Conservation (phyloP, 2,113 vertebrate genomes). For the Aplodontia rufa region DNA sequence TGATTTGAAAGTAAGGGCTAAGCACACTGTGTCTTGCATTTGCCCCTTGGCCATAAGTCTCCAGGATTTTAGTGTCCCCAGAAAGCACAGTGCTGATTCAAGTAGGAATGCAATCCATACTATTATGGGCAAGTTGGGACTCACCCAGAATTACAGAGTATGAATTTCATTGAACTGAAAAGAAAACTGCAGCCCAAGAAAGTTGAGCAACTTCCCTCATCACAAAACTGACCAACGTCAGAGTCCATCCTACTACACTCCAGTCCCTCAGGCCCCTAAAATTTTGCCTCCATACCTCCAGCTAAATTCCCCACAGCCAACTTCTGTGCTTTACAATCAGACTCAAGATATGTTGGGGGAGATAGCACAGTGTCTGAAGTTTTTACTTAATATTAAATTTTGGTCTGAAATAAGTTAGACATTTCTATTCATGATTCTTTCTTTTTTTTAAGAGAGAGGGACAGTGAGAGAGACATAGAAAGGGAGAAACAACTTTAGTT, state of each 20-base stretch:
- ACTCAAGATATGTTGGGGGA: constrained; percentile 39
- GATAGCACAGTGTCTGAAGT: constrained; percentile 22
- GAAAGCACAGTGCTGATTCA: not conserved
- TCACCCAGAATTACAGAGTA: not conserved
- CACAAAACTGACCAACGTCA: not conserved
- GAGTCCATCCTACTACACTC: not conserved
- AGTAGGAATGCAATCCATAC: not conserved
- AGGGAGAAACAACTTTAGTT: too few relatives aligned
- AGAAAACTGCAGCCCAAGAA: not conserved
- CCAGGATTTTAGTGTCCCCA: not conserved
- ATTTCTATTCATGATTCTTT: constrained; percentile 67
- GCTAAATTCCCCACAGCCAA: not conserved
- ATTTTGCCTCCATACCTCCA: not conserved
- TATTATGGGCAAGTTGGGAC: not conserved
- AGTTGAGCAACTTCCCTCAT: not conserved
- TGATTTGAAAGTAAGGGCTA: not conserved
- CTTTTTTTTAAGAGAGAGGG: too few relatives aligned
- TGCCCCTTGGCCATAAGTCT: not conserved
- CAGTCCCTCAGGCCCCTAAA: accelerated
- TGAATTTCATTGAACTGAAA: not conserved
- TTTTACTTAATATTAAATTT: constrained; percentile 74
- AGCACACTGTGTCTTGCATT: not conserved
- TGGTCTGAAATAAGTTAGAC: constrained; percentile 68
- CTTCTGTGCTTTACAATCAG: not conserved
- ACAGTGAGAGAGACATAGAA: too few relatives aligned